Conservation (phyloP, 2,797 vertebrate genomes). For the Rhodeus uyekii region DNA sequence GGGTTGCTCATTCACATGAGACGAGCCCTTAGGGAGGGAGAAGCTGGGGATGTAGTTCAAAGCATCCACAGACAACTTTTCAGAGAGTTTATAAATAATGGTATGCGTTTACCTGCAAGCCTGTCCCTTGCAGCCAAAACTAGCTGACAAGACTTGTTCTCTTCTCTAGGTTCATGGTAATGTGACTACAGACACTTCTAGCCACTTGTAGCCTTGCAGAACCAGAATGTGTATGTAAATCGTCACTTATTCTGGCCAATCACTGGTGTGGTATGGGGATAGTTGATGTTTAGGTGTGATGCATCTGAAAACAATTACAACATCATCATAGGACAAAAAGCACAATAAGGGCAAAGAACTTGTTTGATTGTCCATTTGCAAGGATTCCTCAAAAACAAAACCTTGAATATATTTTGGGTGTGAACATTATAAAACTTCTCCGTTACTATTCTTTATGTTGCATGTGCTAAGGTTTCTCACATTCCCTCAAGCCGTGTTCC, state of each 20-base stretch:
- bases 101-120: conserved; percentile 28
- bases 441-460: neutral
- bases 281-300: no score
- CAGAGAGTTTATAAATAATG: conserved; percentile 20
- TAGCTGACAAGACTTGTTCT: conserved; percentile 12
- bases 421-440: neutral
- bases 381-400: no score
- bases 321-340: no score
- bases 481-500: neutral
- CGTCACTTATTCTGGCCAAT: no score
- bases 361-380: no score
- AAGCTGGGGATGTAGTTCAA: conserved; percentile 35
- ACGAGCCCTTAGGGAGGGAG: conserved; percentile 29
- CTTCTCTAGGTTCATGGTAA: neutral
- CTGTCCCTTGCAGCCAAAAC: conserved; percentile 1
- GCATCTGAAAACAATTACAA: no score
- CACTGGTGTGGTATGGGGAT: no score
- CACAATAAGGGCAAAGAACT: no score
- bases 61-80: conserved; percentile 25
- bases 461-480: neutral
- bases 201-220: no score
- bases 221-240: no score
- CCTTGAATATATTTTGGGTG: no score
- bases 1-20: conserved; percentile 38
- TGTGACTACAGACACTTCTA: conserved; percentile 7